Base-by-base conservation (phyloP, 2,888 invertebrate genomes). In the Napeogenes inachia region DNA sequence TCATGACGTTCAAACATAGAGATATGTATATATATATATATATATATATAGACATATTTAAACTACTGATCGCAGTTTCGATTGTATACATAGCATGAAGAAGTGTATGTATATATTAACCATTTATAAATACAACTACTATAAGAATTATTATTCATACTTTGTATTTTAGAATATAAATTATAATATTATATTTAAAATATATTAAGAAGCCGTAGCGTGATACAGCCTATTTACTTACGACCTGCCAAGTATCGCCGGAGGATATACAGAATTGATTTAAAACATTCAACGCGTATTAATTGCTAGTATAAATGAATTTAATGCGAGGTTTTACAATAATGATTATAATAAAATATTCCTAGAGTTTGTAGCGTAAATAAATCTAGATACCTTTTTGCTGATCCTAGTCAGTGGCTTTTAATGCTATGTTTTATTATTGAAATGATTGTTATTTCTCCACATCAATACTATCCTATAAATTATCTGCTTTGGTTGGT, bases 261-360 rank as follows among this genome's bases (percentile, higher is more conserved):
- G 72, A 72, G 80, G 80, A 66, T 62, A 62, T 56, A 70, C 67
- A 60, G 71, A 74, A 77, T 76, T 76, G 76, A 75, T 79, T 78
- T 74, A 77, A 76, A 81, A 81, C 80, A 79, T 80, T 74, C 72
- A 74, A 75, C 71, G 72, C 71, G 73, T 78, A 85, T 86, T 85
- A 86, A 86, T 85, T 82, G 84, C 79, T 65, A 71, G 73, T 77
- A 82, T 84, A 83, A 85, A 83, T 80, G 80, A 79, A 76, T 83
- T 83, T 84, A 84, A 84, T 85, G 79, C 70, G 71, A 71, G 64
- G 68, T 75, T 82, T 84, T 80, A 77, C 30, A 42, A 45, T 45
- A 13, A 58, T 60, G 12, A 13, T 12, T 59, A 54, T 54, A 35
- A 54, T 33, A 35, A 54, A 54, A 54, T 54, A 54, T 54, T 35